phyloP scores from a whole-genome alignment of 2,888 invertebrate genomes.

The Lasioglossum figueresi region DNA sequence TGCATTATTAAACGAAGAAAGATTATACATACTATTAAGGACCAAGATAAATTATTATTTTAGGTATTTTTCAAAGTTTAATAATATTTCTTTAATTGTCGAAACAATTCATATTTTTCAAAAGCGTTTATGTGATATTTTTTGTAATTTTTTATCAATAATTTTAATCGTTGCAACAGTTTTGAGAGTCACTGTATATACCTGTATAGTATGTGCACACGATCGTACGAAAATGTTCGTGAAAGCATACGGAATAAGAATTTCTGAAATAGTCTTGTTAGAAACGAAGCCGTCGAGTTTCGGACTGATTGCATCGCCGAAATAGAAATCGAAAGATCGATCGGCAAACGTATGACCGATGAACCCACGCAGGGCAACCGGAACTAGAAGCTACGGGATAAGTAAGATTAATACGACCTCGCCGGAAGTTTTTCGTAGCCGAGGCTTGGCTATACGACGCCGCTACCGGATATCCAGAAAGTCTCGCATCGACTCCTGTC shows the following conservation, averaged over 20 bases:
- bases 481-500: constrained; percentile 33
- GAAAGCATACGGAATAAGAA: neutral
- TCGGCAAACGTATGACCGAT: constrained; percentile 52
- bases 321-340: constrained; percentile 53
- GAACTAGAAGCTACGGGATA: constrained; percentile 53
- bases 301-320: neutral
- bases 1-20: too few relatives aligned
- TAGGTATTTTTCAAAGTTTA: too few relatives aligned
- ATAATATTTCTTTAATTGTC: too few relatives aligned
- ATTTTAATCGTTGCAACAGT: too few relatives aligned
- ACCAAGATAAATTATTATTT: too few relatives aligned
- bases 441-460: constrained; percentile 34
- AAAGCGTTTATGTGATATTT: too few relatives aligned
- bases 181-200: too few relatives aligned
- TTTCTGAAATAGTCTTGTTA: neutral
- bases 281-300: neutral
- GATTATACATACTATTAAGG: too few relatives aligned
- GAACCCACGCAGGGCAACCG: constrained; percentile 43
- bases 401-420: constrained; percentile 66
- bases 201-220: too few relatives aligned
- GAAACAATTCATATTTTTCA: too few relatives aligned
- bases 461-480: constrained; percentile 41
- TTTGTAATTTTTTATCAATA: too few relatives aligned
- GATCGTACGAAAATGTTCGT: neutral
- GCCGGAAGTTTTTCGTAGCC: constrained; percentile 57